phyloP scores from a whole-genome alignment of 1,140 invertebrate genomes.

The Drosophila nigrodunni region DNA sequence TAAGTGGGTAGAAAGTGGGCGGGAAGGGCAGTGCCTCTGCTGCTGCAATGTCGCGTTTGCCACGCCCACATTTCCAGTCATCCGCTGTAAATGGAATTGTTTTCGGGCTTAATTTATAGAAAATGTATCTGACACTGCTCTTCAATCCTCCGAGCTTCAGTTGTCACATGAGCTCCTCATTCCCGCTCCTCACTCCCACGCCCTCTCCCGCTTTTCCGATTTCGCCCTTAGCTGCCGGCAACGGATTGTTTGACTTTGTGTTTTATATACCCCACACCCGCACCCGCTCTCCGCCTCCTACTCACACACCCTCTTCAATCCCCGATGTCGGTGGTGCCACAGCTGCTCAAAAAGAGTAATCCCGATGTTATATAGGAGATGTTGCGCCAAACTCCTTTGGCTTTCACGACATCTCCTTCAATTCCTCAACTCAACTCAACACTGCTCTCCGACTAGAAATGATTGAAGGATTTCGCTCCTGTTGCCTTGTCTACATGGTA shows the following conservation, averaged over 20 bases:
- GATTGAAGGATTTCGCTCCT: constrained; percentile 73
- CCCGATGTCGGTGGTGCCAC: constrained; percentile 31
- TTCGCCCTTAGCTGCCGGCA: constrained; percentile 3
- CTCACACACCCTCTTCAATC: constrained; percentile 11
- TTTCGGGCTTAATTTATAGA: constrained; percentile 75
- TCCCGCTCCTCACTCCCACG: too few species aligned
- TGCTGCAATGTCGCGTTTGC: constrained; percentile 33
- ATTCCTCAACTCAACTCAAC: too few species aligned
- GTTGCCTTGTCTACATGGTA: constrained; percentile 22
- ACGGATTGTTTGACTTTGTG: constrained; percentile 28
- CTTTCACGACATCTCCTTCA: constrained; percentile 1
- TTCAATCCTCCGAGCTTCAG: constrained; percentile 28
- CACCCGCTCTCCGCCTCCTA: too few species aligned
- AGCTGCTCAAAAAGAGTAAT: constrained; percentile 47
- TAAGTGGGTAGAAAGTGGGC: constrained; percentile 43
- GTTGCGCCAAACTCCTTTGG: constrained; percentile 2
- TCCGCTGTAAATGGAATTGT: constrained; percentile 68
- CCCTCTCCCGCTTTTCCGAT: constrained; percentile 9
- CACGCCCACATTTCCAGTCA: constrained; percentile 17
- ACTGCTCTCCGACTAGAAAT: constrained; percentile 60
- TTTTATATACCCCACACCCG: constrained; percentile 5
- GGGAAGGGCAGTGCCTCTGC: constrained; percentile 5
- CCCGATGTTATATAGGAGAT: constrained; percentile 34
- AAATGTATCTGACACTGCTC: constrained; percentile 66
- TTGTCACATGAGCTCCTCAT: constrained; percentile 40